Percentiles rank a stretch among this genome's conserved stretches.
These are phyloP conservation scores for Luffia ferchaultella DNA, from an alignment of 2,888 invertebrate genomes.

Conservation along the genomic window DNA sequence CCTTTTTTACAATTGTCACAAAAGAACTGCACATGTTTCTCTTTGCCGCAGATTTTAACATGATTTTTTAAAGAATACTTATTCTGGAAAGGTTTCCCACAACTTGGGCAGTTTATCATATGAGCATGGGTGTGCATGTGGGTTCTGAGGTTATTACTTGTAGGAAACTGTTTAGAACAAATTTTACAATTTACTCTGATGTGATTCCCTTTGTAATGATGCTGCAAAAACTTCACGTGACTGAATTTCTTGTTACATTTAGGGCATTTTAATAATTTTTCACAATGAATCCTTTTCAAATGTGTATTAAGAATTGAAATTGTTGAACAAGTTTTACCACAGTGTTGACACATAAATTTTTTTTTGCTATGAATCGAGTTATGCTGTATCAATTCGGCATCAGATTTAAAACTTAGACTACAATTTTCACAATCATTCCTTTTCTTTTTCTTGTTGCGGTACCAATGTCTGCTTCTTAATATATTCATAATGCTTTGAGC, in stretches of 20 bases:
- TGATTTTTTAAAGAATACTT: conserved; percentile 33
- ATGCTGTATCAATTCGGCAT: conserved; percentile 25
- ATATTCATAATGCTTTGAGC: conserved; percentile 30
- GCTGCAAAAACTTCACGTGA: conserved; percentile 30
- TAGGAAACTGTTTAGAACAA: conserved; percentile 36
- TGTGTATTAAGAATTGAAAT: conserved; percentile 6
- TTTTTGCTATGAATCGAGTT: conserved; percentile 27
- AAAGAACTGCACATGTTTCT: conserved; percentile 25
- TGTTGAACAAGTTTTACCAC: conserved; percentile 32
- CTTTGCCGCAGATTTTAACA: conserved; percentile 32
- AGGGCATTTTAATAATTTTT: conserved; percentile 5
- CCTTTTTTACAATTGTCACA: conserved; percentile 38
- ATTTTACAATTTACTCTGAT: conserved; percentile 32
- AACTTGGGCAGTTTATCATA: conserved; percentile 28
- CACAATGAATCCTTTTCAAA: conserved; percentile 7
- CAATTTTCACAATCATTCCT: conserved; percentile 40
- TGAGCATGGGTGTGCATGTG: conserved; percentile 39
- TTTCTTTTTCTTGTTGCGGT: conserved; percentile 14
- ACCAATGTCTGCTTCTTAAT: conserved; percentile 18
- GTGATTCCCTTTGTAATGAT: conserved; percentile 34
- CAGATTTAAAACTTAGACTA: conserved; percentile 26
- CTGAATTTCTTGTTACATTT: conserved; percentile 20
- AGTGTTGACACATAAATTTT: conserved; percentile 28
- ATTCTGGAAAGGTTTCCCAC: conserved; percentile 32
- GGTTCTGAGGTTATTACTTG: conserved; percentile 28